phyloP scores from a whole-genome alignment of 2,888 invertebrate genomes.

The Leptarthrus brevirostris region DNA sequence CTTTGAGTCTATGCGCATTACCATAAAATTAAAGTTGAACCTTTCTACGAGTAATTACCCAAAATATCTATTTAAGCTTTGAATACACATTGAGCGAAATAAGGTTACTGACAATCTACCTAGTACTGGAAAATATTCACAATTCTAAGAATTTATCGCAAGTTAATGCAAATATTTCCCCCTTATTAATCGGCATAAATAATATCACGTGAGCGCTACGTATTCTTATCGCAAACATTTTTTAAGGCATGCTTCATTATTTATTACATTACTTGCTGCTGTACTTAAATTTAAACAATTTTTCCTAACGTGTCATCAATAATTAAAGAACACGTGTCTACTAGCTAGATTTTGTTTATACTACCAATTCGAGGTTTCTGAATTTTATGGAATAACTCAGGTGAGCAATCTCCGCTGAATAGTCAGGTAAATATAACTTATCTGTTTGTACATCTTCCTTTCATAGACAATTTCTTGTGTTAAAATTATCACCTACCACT shows the following conservation, averaged over 20 bases:
- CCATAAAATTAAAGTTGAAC: too few relatives aligned
- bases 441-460: too few relatives aligned
- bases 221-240: background rate
- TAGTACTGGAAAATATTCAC: conserved; percentile 6
- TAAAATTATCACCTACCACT: too few relatives aligned
- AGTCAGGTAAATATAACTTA: too few relatives aligned
- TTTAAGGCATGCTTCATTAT: background rate
- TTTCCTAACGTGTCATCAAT: background rate
- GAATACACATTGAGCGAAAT: too few relatives aligned
- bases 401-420: too few relatives aligned
- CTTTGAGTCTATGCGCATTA: too few relatives aligned
- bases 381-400: too few relatives aligned
- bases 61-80: too few relatives aligned
- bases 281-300: background rate
- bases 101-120: background rate
- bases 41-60: too few relatives aligned
- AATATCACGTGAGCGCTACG: conserved; percentile 3
- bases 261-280: too few relatives aligned
- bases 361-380: background rate
- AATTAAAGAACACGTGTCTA: conserved; percentile 1
- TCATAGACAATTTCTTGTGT: too few relatives aligned
- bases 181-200: conserved; percentile 9
- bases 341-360: background rate
- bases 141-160: conserved; percentile 13
- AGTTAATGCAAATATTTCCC: conserved; percentile 27